Evolutionary conservation across 2,797 vertebrate species (phyloP), one percentile per base, ranked within the genome.

Genomic region (Remorina albescens): DNA sequence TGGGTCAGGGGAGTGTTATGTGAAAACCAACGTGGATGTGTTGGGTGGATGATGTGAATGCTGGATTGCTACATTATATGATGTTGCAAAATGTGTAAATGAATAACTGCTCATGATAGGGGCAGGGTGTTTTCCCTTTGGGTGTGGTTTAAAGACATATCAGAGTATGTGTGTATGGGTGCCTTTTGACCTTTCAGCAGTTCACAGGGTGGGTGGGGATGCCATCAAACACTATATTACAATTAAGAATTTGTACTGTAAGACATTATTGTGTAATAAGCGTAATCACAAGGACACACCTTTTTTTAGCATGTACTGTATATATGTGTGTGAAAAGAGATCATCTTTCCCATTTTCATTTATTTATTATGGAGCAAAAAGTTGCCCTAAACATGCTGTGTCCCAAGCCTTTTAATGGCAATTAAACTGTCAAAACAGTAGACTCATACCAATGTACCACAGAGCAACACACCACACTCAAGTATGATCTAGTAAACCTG

Each of bases 21-120:
- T 47, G 42, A 58, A 46, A 47, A 57, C 18, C 36, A 28, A 36
- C n/a, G n/a, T n/a, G 69, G 72, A 72, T 21, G 4, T 44, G 56
- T 13, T 36, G 37, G 28, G 18, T 53, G 63, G 53, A 56, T 50
- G 65, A n/a, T 19, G 58, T 37, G 30, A 68, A 58, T 56, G 62
- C 42, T 74, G 28, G 50, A 41, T 59, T 30, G 37, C 41, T 77
- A 32, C 16, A 39, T 30, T 71, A 71, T 49, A 23, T 7, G 2
- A 69, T 76, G 70, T 89, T 85, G 69, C 79, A 85, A 93, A 90
- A 86, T 2, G 47, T 61, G 88, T 94, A 66, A 94, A 95, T 94
- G 44, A 93, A 76, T 95, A 93, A 94, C 92, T 59, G 74, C 56
- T 23, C 25, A 5, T 19, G 87, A 92, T 92, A 91, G 47, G 72